A percentile compares a stretch with the other conserved stretches of the same genome.
Conservation (phyloP, 2,888 invertebrate species). For the Hemithea aestivaria region DNA sequence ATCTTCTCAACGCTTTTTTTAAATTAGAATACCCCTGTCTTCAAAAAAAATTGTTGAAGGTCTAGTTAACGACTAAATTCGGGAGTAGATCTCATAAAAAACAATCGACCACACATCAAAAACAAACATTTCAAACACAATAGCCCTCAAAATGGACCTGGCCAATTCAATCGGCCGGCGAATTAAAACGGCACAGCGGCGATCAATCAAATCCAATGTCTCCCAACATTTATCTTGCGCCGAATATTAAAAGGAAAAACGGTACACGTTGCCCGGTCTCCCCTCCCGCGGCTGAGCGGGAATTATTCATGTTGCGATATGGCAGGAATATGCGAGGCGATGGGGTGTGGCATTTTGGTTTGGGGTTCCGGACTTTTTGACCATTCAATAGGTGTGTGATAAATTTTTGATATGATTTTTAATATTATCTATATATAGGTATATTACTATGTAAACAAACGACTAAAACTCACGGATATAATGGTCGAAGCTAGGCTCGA, state of each 20-base stretch:
- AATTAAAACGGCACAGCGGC: constrained; percentile 46
- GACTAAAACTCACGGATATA: too few species aligned
- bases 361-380: constrained; percentile 19
- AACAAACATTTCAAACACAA: constrained; percentile 1
- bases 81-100: background rate
- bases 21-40: too few species aligned
- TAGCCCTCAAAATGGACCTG: constrained; percentile 8
- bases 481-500: too few species aligned
- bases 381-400: background rate
- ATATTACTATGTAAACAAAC: too few species aligned
- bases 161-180: constrained; percentile 28
- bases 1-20: too few species aligned
- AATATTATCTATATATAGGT: too few species aligned
- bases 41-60: too few species aligned
- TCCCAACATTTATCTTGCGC: constrained; percentile 66
- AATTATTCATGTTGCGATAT: constrained; percentile 53
- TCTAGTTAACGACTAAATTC: background rate
- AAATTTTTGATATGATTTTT: too few species aligned
- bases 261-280: constrained; percentile 5
- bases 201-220: constrained; percentile 69
- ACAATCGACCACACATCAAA: background rate
- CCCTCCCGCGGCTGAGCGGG: constrained; percentile 24
- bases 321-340: constrained; percentile 19
- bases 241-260: constrained; percentile 62
- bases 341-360: constrained; percentile 9